Evolutionary conservation across 2,888 invertebrate genomes (phyloP).

Genomic region (Encarsia formosa): DNA sequence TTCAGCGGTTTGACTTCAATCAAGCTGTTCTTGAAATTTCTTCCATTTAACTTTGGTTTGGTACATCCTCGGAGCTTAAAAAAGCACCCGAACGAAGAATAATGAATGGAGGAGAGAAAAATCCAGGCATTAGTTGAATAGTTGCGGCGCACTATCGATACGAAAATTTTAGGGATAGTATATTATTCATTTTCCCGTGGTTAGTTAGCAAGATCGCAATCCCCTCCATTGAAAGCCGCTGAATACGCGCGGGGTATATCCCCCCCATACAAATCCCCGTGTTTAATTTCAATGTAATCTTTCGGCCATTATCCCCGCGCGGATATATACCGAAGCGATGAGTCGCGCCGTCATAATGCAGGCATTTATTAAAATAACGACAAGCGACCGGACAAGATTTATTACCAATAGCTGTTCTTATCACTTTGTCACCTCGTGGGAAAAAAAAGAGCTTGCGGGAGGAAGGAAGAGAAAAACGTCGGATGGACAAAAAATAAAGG

Average conservation of each 20-base stretch:
- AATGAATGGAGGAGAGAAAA: too few species aligned
- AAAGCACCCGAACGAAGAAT: too few species aligned
- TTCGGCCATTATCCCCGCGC: constrained; percentile 7
- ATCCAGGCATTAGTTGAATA: too few species aligned
- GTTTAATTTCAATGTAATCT: constrained; percentile 20
- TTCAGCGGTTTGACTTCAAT: too few species aligned
- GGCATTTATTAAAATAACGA: constrained; percentile 23
- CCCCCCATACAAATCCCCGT: background rate
- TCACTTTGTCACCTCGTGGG: background rate
- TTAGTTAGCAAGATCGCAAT: too few species aligned
- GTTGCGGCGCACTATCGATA: too few species aligned
- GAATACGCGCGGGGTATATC: too few species aligned
- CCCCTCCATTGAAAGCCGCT: background rate
- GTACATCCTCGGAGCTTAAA: too few species aligned
- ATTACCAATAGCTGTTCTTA: constrained; percentile 6
- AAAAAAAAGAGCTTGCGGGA: background rate
- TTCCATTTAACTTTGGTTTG: too few species aligned
- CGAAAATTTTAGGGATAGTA: too few species aligned
- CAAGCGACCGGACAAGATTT: constrained; percentile 14
- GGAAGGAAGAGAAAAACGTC: background rate
- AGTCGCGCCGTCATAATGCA: constrained; percentile 11
- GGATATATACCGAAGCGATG: background rate
- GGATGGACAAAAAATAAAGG: constrained; percentile 10
- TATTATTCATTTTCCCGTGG: too few species aligned
- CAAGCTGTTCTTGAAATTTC: too few species aligned